phyloP scores from a whole-genome alignment of 2,113 vertebrate genomes.

The Cephalopterus ornatus region DNA sequence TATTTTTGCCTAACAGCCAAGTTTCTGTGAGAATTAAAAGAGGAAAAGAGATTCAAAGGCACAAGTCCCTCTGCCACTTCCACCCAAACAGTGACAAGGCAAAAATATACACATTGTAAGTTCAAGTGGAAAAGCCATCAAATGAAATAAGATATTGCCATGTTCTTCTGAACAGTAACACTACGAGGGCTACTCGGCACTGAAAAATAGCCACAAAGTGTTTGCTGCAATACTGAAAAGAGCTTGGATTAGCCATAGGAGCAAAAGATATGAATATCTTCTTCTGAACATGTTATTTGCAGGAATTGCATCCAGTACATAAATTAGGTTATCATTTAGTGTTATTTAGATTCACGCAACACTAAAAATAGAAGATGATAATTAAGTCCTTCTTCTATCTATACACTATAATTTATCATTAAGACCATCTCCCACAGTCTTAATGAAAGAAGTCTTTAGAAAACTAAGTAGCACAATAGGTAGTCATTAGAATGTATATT shows the following conservation, averaged over 20 bases:
- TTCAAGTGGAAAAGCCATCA: not conserved
- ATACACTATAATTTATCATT: not conserved
- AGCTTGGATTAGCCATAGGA: not conserved
- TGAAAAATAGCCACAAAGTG: not conserved
- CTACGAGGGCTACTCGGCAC: not conserved
- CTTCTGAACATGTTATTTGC: not conserved
- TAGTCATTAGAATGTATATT: not conserved
- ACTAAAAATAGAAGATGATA: not conserved
- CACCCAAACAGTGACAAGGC: not conserved
- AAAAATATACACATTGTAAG: not conserved
- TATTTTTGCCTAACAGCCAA: not conserved
- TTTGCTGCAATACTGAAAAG: not conserved
- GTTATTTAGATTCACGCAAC: not conserved
- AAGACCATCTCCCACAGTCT: not conserved
- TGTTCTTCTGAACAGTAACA: not conserved
- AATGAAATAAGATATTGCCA: not conserved
- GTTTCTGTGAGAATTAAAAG: not conserved
- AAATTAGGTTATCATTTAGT: not conserved
- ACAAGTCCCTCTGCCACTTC: not conserved
- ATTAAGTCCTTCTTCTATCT: not conserved
- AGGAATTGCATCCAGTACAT: not conserved
- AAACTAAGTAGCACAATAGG: not conserved
- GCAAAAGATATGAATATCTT: not conserved
- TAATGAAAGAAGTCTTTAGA: not conserved
- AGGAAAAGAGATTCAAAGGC: not conserved